Evolutionary conservation across 2,888 invertebrate species (phyloP).

Genomic region (Xylocampa areola): DNA sequence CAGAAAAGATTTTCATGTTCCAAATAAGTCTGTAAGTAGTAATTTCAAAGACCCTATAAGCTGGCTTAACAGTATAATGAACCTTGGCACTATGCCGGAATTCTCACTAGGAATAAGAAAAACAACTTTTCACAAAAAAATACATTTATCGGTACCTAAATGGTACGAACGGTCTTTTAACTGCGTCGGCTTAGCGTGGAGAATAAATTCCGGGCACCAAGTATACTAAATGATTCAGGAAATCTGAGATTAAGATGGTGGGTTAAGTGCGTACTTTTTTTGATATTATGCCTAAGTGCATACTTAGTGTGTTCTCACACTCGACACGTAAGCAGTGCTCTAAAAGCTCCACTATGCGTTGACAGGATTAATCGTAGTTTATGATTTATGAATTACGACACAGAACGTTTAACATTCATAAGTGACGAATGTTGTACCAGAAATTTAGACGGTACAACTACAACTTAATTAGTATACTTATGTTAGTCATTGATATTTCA

Average conservation of each 20-base stretch:
- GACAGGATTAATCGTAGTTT: slow-evolving; percentile 9
- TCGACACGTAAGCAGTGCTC: slow-evolving; percentile 2
- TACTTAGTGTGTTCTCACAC: slow-evolving; percentile 32
- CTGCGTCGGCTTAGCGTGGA: slow-evolving; percentile 6
- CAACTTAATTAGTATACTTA: no score
- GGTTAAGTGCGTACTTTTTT: slow-evolving; percentile 25
- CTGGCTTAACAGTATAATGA: slow-evolving; percentile 23
- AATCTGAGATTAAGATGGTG: slow-evolving; percentile 23
- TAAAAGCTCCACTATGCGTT: slow-evolving; percentile 19
- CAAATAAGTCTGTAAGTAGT: slow-evolving; percentile 5
- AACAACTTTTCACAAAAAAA: slow-evolving; percentile 25
- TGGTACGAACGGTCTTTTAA: slow-evolving; percentile 22
- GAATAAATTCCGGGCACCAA: slow-evolving; percentile 20
- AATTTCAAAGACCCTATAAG: slow-evolving; percentile 16
- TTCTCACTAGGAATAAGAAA: slow-evolving; percentile 16
- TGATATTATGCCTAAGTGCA: slow-evolving; percentile 25
- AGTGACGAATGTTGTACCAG: slow-evolving; percentile 4
- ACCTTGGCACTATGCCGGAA: slow-evolving; percentile 27
- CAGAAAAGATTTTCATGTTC: slow-evolving; percentile 11
- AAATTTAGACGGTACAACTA: no score
- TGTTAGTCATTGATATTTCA: no score
- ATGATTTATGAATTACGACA: slow-evolving; percentile 3
- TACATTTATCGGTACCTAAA: slow-evolving; percentile 17
- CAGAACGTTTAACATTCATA: slow-evolving; percentile 1
- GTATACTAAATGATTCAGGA: slow-evolving; percentile 31